A percentile compares a stretch with the other conserved stretches of the same genome.
Conservation (phyloP, 2,113 vertebrate species). For the Numida meleagris region DNA sequence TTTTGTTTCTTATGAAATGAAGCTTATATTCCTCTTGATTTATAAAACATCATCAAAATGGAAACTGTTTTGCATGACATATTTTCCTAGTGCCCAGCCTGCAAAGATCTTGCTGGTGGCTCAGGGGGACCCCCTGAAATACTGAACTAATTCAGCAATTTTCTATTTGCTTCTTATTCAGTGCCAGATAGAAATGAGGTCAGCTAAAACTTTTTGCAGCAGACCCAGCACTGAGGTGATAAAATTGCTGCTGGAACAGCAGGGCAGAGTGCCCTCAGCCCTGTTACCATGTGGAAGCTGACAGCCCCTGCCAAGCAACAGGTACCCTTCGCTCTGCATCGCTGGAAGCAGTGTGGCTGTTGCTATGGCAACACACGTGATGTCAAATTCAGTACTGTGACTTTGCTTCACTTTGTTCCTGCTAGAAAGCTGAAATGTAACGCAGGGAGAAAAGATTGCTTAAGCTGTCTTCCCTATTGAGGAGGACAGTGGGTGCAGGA, state of each 20-base stretch:
- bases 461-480: background rate
- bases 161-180: background rate
- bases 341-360: background rate
- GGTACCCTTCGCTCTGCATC: background rate
- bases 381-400: slow-evolving; percentile 18
- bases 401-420: background rate
- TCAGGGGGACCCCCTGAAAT: background rate
- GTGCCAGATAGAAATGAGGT: background rate
- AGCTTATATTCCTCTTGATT: background rate
- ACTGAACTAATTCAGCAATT: background rate
- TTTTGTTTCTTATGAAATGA: background rate
- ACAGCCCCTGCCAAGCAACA: background rate
- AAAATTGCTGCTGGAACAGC: background rate
- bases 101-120: background rate
- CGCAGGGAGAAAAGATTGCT: background rate
- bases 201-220: background rate
- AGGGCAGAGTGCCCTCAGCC: background rate
- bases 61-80: background rate
- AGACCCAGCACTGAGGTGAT: background rate
- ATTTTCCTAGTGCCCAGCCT: rapidly evolving
- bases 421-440: background rate
- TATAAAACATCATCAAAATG: background rate
- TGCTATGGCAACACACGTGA: background rate
- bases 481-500: background rate
- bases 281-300: background rate